These are phyloP conservation scores for Choristoneura fumiferana DNA, from an alignment of 1,140 invertebrate species.

Conservation along the genomic window DNA sequence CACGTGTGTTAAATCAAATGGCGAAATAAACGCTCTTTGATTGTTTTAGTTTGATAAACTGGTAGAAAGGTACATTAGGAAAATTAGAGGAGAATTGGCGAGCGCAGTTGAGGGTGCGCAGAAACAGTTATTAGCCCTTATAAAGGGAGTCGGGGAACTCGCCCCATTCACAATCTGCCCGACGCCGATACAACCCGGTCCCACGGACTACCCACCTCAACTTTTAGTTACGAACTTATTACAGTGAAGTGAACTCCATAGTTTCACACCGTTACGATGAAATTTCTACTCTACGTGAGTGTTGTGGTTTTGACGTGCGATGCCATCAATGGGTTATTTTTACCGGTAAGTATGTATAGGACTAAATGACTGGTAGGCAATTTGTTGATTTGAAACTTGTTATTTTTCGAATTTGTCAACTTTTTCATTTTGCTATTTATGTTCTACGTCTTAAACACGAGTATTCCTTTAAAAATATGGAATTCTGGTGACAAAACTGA, in stretches of 20 bases:
- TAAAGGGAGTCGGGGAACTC: constrained; percentile 48
- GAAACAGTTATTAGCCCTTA: constrained; percentile 48
- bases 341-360: constrained; percentile 49
- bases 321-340: constrained; percentile 41
- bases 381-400: too few relatives aligned
- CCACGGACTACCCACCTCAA: constrained; percentile 26
- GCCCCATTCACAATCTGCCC: constrained; percentile 59
- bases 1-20: constrained; percentile 19
- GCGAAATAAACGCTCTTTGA: constrained; percentile 16
- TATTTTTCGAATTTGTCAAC: too few relatives aligned
- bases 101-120: constrained; percentile 63
- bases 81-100: constrained; percentile 25
- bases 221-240: constrained; percentile 22
- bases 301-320: constrained; percentile 45
- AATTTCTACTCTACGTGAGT: constrained; percentile 41
- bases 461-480: too few relatives aligned
- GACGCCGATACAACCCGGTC: constrained; percentile 41
- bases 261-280: constrained; percentile 48
- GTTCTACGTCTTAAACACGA: too few relatives aligned
- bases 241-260: constrained; percentile 31
- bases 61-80: neutral
- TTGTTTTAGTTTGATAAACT: neutral
- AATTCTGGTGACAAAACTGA: too few relatives aligned
- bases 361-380: too few relatives aligned
- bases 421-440: too few relatives aligned